Conservation (phyloP, 1,140 invertebrate genomes). For the Latrodectus geometricus region DNA sequence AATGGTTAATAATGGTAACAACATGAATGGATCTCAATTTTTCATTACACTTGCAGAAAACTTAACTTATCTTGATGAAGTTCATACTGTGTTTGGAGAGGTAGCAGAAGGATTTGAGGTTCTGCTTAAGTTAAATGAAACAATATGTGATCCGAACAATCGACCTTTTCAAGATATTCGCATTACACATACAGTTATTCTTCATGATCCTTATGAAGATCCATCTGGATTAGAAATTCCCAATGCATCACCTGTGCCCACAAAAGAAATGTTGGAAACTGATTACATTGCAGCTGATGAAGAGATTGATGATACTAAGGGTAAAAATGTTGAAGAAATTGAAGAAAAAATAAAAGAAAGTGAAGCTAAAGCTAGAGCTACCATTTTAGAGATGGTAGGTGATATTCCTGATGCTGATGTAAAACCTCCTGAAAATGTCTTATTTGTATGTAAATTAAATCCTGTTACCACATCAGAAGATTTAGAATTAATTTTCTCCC, state of each 20-base stretch:
- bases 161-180: constrained; percentile 95
- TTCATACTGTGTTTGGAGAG: constrained; percentile 98
- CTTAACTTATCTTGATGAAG: constrained; percentile 89
- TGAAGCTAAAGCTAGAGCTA: constrained; percentile 95
- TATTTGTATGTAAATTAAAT: constrained; percentile 99
- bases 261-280: constrained; percentile 79
- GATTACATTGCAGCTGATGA: constrained; percentile 95
- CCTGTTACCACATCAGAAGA: constrained; percentile 98
- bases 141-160: constrained; percentile 91
- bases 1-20: constrained; percentile 94
- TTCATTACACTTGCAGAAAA: constrained; percentile 93
- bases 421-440: constrained; percentile 97
- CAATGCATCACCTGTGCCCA: constrained; percentile 86
- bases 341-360: constrained; percentile 88
- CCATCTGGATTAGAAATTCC: constrained; percentile 82
- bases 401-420: constrained; percentile 97
- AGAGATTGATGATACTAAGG: constrained; percentile 90
- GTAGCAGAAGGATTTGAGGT: constrained; percentile 93
- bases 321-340: constrained; percentile 85
- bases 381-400: constrained; percentile 98
- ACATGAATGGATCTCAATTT: constrained; percentile 96
- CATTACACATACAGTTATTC: constrained; percentile 95
- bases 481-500: constrained; percentile 96
- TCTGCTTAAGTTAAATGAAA: constrained; percentile 89
- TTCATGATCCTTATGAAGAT: constrained; percentile 97